These are phyloP conservation scores for Neotoxoptera formosana DNA, from an alignment of 1,140 invertebrate genomes.

Conservation along the genomic window DNA sequence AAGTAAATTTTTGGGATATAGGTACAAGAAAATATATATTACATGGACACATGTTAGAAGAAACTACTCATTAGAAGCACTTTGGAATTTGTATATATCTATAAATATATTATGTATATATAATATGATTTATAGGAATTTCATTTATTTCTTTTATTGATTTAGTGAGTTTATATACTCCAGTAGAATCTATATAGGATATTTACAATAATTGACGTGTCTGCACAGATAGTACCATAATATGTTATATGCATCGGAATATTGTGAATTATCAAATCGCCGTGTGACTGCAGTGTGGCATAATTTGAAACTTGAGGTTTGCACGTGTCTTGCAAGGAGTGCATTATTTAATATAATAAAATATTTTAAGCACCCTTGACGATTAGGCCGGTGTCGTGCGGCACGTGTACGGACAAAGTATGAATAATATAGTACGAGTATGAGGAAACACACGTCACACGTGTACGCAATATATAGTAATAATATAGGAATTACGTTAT, in stretches of 20 bases:
- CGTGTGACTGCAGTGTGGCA: background rate
- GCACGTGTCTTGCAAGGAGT: background rate
- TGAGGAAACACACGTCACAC: background rate
- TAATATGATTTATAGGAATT: too few species aligned
- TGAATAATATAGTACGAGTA: background rate
- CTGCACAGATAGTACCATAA: background rate
- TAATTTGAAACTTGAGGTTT: background rate
- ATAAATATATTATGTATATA: too few species aligned
- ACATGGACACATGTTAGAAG: too few species aligned
- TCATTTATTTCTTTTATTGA: too few species aligned
- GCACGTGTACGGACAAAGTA: background rate
- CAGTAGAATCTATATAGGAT: background rate
- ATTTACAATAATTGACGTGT: background rate
- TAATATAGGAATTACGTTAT: background rate
- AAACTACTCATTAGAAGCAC: too few species aligned
- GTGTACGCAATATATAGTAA: background rate
- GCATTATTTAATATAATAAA: background rate
- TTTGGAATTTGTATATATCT: too few species aligned
- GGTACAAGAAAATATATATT: too few species aligned
- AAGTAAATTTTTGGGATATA: too few species aligned
- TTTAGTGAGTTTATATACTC: too few species aligned
- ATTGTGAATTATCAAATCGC: background rate
- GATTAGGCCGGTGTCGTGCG: background rate
- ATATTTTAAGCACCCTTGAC: background rate
- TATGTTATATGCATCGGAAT: background rate